phyloP scores from a whole-genome alignment of 2,888 invertebrate genomes.

The Gari tellinella region DNA sequence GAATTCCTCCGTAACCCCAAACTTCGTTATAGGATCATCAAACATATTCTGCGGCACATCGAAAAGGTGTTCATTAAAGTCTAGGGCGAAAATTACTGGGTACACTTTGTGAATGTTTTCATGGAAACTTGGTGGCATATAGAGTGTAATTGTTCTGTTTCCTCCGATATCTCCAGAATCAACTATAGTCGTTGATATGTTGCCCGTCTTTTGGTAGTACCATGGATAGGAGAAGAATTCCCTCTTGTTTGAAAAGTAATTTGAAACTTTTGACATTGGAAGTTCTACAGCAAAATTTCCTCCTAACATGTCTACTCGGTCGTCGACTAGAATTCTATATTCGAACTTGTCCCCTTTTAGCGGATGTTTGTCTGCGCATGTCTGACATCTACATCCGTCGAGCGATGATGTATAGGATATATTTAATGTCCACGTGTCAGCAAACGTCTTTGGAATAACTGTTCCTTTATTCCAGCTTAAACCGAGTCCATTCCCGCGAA shows the following conservation, averaged over 20 bases:
- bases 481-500: conserved; percentile 29
- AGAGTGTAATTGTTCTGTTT: conserved; percentile 7
- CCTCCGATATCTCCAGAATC: conserved; percentile 3
- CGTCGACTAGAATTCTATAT: conserved; percentile 6
- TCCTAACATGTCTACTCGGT: conserved; percentile 28
- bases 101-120: conserved; percentile 38
- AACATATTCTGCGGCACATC: too few species aligned
- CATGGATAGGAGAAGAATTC: conserved; percentile 27
- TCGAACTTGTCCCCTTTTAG: too few species aligned
- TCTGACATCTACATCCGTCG: too few species aligned
- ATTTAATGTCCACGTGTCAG: too few species aligned
- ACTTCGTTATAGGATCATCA: too few species aligned
- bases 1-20: too few species aligned
- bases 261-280: conserved; percentile 12
- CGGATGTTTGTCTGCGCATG: too few species aligned
- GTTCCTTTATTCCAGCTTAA: conserved; percentile 20
- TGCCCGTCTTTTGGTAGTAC: neutral
- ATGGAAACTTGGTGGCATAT: conserved; percentile 38
- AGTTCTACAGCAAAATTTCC: conserved; percentile 25
- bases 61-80: neutral
- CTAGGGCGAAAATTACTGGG: conserved; percentile 13
- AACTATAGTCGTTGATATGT: too few species aligned
- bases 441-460: too few species aligned
- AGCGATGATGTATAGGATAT: too few species aligned
- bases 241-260: conserved; percentile 18